Evolutionary conservation across 2,797 vertebrate species (phyloP).

Genomic region (Silurus aristotelis): DNA sequence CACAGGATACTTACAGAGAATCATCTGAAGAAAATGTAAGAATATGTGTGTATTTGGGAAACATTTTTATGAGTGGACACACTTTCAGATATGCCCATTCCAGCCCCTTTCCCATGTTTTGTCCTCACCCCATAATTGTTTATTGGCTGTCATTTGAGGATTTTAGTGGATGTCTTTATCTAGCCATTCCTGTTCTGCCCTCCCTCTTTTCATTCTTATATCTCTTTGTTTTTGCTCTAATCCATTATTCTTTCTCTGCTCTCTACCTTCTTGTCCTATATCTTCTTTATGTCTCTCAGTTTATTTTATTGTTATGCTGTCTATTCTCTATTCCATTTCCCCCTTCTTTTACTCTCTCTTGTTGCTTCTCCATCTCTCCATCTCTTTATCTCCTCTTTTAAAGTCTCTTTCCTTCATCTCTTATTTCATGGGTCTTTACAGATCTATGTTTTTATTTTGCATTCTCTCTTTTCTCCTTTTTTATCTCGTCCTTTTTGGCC

Average conservation of each 20-base stretch:
- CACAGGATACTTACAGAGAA: conserved; percentile 86
- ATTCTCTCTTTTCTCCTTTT: background rate
- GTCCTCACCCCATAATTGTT: conserved; percentile 63
- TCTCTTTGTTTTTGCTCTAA: background rate
- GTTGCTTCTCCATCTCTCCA: conserved; percentile 62
- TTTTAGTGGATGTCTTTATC: conserved; percentile 76
- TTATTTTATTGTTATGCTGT: conserved; percentile 60
- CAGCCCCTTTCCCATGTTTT: conserved; percentile 49
- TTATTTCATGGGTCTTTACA: background rate
- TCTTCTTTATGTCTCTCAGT: conserved; percentile 60
- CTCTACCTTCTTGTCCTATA: conserved; percentile 1
- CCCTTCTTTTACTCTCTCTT: conserved; percentile 68
- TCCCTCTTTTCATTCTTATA: background rate
- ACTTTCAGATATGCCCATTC: conserved; percentile 50
- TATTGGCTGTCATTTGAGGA: conserved; percentile 68
- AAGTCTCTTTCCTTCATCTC: conserved; percentile 50
- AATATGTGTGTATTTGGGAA: conserved; percentile 65
- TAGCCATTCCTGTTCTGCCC: conserved; percentile 34
- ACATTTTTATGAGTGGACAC: conserved; percentile 70
- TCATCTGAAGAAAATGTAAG: conserved; percentile 74
- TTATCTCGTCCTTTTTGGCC: background rate
- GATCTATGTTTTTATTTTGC: background rate
- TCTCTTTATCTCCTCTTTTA: conserved; percentile 65
- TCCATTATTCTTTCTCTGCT: background rate
- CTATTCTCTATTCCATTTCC: conserved; percentile 69